Conservation (phyloP, 2,797 vertebrate genomes). For the Alauda arvensis region DNA sequence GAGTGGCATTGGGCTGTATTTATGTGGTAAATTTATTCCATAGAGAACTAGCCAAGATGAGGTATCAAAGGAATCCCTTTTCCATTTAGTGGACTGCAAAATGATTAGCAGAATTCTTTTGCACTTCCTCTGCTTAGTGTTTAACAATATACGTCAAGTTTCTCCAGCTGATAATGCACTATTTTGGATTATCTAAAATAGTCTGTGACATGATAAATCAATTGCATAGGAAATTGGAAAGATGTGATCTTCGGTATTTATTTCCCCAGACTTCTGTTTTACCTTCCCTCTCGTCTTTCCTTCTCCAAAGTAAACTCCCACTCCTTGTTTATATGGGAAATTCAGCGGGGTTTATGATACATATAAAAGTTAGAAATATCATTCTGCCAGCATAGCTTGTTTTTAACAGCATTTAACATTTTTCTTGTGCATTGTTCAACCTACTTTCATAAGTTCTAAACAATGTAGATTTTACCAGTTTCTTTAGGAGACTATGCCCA, state of each 20-base stretch:
- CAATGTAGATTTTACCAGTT: background rate
- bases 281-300: background rate
- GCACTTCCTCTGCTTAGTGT: background rate
- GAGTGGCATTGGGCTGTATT: background rate
- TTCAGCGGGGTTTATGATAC: background rate
- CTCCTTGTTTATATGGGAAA: background rate
- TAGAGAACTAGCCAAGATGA: background rate
- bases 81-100: background rate
- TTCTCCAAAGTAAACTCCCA: background rate
- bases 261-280: background rate
- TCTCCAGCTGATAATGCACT: background rate
- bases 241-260: background rate
- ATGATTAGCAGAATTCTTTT: background rate
- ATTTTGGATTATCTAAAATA: background rate
- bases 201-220: background rate
- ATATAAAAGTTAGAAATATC: background rate
- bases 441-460: background rate
- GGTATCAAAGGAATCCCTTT: background rate
- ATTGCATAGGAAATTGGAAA: background rate
- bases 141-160: background rate
- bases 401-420: background rate
- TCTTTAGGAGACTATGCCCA: background rate
- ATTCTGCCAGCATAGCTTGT: background rate
- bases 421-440: background rate
- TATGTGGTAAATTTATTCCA: background rate